Evolutionary conservation across 2,888 invertebrate genomes (phyloP).

Genomic region (Tetanocera ferruginea): DNA sequence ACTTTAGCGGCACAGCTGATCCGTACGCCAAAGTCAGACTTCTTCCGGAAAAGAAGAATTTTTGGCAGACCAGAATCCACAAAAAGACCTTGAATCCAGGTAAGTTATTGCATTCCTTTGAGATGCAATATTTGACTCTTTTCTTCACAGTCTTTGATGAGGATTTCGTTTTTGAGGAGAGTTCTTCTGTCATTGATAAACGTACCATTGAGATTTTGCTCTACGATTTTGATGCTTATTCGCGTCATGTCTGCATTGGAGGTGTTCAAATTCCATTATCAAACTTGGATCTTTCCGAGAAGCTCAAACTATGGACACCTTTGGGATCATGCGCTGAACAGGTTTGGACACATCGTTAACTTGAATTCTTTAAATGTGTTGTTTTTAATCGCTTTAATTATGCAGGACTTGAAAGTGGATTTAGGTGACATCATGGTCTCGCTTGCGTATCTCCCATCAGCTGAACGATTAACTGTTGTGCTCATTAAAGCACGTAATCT

Average conservation of each 20-base stretch:
- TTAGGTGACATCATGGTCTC: conserved; percentile 93
- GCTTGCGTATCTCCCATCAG: conserved; percentile 90
- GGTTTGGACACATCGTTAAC: conserved; percentile 44
- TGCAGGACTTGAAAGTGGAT: conserved; percentile 77
- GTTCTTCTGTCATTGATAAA: conserved; percentile 71
- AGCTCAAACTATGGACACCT: conserved; percentile 73
- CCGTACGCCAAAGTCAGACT: conserved; percentile 78
- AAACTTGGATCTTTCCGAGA: conserved; percentile 73
- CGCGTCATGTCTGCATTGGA: conserved; percentile 77
- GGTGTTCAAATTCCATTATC: conserved; percentile 73
- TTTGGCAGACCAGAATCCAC: conserved; percentile 76
- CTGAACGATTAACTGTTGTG: conserved; percentile 90
- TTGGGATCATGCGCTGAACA: conserved; percentile 72
- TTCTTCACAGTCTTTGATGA: conserved; percentile 74
- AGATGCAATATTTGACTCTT: background rate
- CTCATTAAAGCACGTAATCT: conserved; percentile 92
- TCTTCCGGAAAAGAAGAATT: conserved; percentile 74
- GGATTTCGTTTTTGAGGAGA: conserved; percentile 78
- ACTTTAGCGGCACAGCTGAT: conserved; percentile 76
- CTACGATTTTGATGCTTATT: conserved; percentile 77
- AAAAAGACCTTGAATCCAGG: conserved; percentile 77
- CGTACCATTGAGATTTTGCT: conserved; percentile 75
- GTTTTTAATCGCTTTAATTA: background rate
- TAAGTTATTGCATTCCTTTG: conserved; percentile 53
- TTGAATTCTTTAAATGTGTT: background rate